Evolutionary conservation across 2,888 invertebrate genomes (phyloP), one percentile per base, ranked within the genome.

Genomic region (Amiota mariae): DNA sequence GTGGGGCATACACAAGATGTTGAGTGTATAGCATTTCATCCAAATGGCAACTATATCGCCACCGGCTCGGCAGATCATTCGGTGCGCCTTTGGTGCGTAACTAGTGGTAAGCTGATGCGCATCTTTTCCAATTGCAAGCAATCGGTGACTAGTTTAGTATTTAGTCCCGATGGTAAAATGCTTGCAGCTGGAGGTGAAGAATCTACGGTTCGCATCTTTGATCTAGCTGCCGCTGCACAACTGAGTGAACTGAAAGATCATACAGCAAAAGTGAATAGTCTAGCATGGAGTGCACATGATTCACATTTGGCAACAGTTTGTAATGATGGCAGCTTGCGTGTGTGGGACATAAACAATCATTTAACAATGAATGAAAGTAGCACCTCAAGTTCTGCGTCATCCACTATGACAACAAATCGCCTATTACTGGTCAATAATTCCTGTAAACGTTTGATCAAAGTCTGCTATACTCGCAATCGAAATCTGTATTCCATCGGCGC

Each of bases 11-110:
- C 94, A 72, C 93, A 95, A 87, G 96, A 97, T 91, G 94, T 98
- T 24, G 96, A 97, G 88, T 87, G 89, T 72, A 76, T 90, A n/a
- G 94, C 94, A 84, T 97, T 98, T 91, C 98, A 98, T 91, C 97
- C 97, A 0, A 98, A 97, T 90, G 94, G 95, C 80, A 93, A 94
- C 81, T 98, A 98, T 88, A 87, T 98, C 79, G 97, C 96, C 54
- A 96, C 96, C 0, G 98, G 97, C 11, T 96, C 97, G 1, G 93
- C 94, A n/a, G 98, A 98, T 91, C 94, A 94, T 87, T 95, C 95
- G 56, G 94, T 97, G 67, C 93, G 97, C 49, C 90, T 98, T 83
- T 98, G 97, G 97, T 94, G 93, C 80, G 93, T 96, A 71, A 94
- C 95, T 76, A 95, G 95, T 86, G 97, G 95, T 12, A 94, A 94